Evolutionary conservation across 1,140 invertebrate genomes (phyloP).

Genomic region (Sesamia nonagrioides): DNA sequence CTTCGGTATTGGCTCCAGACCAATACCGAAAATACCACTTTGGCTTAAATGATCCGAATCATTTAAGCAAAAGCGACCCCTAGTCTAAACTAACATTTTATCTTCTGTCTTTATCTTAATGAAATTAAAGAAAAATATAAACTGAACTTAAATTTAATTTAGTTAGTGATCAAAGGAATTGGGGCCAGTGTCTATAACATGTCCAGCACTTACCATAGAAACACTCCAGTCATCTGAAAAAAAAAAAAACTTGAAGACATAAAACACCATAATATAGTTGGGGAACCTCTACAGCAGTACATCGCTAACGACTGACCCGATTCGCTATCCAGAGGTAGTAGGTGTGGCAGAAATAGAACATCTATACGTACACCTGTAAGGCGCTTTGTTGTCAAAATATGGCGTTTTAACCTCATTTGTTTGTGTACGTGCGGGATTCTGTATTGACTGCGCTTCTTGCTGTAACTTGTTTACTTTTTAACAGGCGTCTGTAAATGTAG

Average conservation of each 20-base stretch:
- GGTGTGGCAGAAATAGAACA: slow-evolving; percentile 28
- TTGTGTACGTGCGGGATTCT: background rate
- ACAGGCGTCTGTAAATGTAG: background rate
- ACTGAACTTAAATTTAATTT: too few species aligned
- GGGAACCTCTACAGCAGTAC: slow-evolving; percentile 11
- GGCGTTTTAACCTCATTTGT: slow-evolving; percentile 11
- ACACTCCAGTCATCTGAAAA: background rate
- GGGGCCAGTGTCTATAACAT: too few species aligned
- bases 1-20: too few species aligned
- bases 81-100: too few species aligned
- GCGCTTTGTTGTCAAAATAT: slow-evolving; percentile 36
- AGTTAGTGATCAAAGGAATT: too few species aligned
- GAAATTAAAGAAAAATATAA: too few species aligned
- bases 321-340: slow-evolving; percentile 27
- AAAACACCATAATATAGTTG: slow-evolving; percentile 30
- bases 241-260: slow-evolving; percentile 14
- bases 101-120: too few species aligned
- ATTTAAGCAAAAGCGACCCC: too few species aligned
- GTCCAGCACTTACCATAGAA: too few species aligned
- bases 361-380: slow-evolving; percentile 26
- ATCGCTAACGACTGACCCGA: slow-evolving; percentile 35
- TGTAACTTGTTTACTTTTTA: background rate
- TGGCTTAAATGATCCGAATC: too few species aligned
- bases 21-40: too few species aligned
- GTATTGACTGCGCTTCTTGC: slow-evolving; percentile 6